A percentile compares a stretch with the other conserved stretches of the same genome.
phyloP scores from a whole-genome alignment of 2,888 invertebrate species.

The Cantharis flavilabris region DNA sequence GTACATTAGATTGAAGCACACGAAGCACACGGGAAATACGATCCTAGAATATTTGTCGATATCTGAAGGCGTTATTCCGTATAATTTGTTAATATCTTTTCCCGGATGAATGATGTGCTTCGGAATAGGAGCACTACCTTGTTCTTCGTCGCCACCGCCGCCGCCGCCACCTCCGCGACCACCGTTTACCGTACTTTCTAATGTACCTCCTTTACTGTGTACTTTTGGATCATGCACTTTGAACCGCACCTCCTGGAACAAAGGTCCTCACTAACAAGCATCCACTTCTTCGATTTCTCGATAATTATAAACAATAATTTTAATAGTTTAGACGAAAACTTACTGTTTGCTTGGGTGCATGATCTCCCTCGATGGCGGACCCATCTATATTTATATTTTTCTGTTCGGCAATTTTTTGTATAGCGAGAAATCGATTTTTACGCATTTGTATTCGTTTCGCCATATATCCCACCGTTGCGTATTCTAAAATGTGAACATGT shows the following conservation, averaged over 20 bases:
- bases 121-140: constrained; percentile 68
- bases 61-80: constrained; percentile 93
- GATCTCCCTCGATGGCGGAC: constrained; percentile 67
- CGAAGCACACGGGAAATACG: constrained; percentile 97
- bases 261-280: constrained; percentile 66
- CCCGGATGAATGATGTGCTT: constrained; percentile 84
- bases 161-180: constrained; percentile 67
- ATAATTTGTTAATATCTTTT: constrained; percentile 90
- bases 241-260: constrained; percentile 91
- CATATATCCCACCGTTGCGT: constrained; percentile 97
- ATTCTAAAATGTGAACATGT: constrained; percentile 71
- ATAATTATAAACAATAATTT: neutral
- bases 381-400: constrained; percentile 86
- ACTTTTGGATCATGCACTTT: constrained; percentile 94
- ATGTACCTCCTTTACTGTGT: constrained; percentile 88
- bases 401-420: constrained; percentile 91
- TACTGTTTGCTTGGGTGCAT: constrained; percentile 79
- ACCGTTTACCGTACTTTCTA: constrained; percentile 91
- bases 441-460: constrained; percentile 96
- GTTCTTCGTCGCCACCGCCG: constrained; percentile 62
- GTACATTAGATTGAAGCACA: constrained; percentile 98
- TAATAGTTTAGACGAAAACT: constrained; percentile 55
- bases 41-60: constrained; percentile 99
- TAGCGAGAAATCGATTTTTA: constrained; percentile 87
- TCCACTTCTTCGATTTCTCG: constrained; percentile 45